These are phyloP conservation scores for Eriocheir sinensis DNA, from an alignment of 1,140 invertebrate species.

Conservation along the genomic window DNA sequence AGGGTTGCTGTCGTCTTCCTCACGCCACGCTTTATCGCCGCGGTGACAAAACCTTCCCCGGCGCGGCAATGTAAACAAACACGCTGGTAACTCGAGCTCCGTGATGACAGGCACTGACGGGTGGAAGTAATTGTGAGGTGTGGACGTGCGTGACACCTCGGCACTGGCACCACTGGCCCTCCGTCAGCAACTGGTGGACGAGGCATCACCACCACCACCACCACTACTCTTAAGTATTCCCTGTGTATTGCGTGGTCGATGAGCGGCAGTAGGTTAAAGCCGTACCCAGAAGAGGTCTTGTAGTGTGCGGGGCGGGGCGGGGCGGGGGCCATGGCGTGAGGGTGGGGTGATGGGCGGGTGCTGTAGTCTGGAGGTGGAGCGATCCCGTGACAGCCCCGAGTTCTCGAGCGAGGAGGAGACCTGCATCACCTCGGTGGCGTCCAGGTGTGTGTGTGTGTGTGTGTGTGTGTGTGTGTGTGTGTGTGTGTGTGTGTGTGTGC, in stretches of 20 bases:
- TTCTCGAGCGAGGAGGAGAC: slow-evolving; percentile 52
- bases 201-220: neutral
- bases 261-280: neutral
- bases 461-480: slow-evolving; percentile 13
- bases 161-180: too few species aligned
- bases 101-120: too few species aligned
- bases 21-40: too few species aligned
- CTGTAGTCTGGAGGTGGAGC: neutral
- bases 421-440: slow-evolving; percentile 17
- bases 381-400: neutral
- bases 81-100: too few species aligned
- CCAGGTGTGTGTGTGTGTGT: slow-evolving; percentile 36
- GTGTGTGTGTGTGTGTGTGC: neutral
- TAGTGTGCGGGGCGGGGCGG: neutral
- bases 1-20: too few species aligned
- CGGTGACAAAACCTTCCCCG: too few species aligned
- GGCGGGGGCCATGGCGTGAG: neutral
- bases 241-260: neutral
- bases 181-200: neutral
- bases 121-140: neutral
- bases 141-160: neutral
- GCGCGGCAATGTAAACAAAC: too few species aligned
- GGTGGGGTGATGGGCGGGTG: slow-evolving; percentile 41
- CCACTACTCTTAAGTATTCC: too few species aligned
- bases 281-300: neutral